These are phyloP conservation scores for Oikopleura albicans DNA, from an alignment of 23 tunicate genomes.

Conservation along the genomic window DNA sequence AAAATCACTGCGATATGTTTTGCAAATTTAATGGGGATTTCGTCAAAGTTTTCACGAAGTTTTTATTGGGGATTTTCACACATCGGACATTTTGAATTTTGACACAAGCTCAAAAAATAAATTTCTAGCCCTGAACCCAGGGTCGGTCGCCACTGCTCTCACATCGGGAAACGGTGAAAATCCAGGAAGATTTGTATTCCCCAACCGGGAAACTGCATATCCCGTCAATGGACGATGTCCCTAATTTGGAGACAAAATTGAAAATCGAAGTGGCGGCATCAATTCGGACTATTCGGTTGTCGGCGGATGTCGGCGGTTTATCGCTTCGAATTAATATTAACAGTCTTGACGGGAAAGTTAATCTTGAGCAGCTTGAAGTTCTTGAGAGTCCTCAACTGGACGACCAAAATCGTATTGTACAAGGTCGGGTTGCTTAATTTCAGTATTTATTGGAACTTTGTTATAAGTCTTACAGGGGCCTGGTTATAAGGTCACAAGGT, in stretches of 20 bases:
- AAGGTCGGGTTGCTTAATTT: neutral
- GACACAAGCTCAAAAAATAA: no score
- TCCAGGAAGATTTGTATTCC: neutral
- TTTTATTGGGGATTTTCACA: no score
- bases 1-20: no score
- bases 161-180: neutral
- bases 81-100: no score
- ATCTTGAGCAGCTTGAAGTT: neutral
- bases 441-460: neutral
- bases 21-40: no score
- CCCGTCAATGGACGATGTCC: neutral
- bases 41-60: no score
- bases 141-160: neutral
- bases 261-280: neutral
- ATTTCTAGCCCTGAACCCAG: no score
- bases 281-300: neutral
- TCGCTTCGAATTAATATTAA: neutral
- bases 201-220: neutral
- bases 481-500: no score
- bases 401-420: neutral
- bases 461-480: no score
- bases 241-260: neutral
- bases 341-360: neutral
- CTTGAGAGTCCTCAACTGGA: neutral
- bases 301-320: conserved; percentile 13